These are phyloP conservation scores for Trochalopteron elliotii DNA, from an alignment of 2,113 vertebrate genomes.

Conservation along the genomic window DNA sequence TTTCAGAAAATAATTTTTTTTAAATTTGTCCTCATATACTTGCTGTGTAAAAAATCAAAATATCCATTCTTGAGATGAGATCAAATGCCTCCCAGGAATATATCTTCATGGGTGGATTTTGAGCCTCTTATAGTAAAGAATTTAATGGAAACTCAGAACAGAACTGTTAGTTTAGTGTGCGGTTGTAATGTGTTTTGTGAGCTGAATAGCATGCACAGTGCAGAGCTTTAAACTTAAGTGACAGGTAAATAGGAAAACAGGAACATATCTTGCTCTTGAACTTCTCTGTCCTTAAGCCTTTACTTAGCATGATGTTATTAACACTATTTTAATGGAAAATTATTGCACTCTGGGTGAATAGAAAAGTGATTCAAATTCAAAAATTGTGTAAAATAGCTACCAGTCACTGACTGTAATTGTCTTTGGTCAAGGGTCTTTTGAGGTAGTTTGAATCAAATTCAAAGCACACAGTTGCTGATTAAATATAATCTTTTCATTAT, in stretches of 20 bases:
- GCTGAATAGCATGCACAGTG: background rate
- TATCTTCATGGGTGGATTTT: constrained; percentile 26
- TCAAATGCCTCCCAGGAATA: background rate
- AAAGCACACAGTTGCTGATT: background rate
- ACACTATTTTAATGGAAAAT: constrained; percentile 2
- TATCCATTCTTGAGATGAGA: background rate
- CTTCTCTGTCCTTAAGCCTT: constrained; percentile 11
- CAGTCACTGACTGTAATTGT: background rate
- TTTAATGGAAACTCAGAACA: constrained; percentile 38
- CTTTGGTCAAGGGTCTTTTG: background rate
- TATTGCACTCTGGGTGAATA: background rate
- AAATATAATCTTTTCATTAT: background rate
- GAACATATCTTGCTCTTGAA: constrained; percentile 43
- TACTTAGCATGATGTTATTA: constrained; percentile 46
- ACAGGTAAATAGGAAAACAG: constrained; percentile 14
- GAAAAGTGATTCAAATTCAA: background rate
- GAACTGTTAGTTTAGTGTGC: constrained; percentile 47
- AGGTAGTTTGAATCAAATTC: background rate
- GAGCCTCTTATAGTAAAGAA: background rate
- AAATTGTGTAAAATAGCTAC: background rate
- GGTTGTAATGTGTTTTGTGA: constrained; percentile 12
- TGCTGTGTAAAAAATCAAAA: background rate
- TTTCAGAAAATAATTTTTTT: background rate
- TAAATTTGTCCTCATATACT: background rate
- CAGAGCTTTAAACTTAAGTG: background rate